phyloP scores from a whole-genome alignment of 2,797 vertebrate species.

The Sitta carolinensis region DNA sequence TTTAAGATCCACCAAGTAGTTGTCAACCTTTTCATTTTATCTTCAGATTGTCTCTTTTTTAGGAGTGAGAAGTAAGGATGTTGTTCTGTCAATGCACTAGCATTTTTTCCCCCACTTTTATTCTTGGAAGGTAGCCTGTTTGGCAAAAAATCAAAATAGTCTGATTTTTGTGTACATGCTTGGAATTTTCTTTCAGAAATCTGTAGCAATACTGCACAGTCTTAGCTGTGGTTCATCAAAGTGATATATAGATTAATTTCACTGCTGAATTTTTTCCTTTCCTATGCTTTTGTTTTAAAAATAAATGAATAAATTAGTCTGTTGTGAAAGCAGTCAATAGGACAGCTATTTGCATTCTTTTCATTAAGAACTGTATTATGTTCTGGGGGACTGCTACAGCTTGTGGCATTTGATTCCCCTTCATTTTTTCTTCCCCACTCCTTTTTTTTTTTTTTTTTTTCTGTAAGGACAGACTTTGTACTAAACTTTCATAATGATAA shows the following conservation, averaged over 20 bases:
- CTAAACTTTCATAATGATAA: background rate
- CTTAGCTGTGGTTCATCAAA: slow-evolving; percentile 16
- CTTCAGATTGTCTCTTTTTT: slow-evolving; percentile 39
- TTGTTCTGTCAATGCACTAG: slow-evolving; percentile 27
- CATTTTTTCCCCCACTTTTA: slow-evolving; percentile 58
- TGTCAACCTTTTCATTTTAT: slow-evolving; percentile 45
- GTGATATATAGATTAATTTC: background rate
- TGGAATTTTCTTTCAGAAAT: slow-evolving; percentile 50
- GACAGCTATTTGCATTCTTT: slow-evolving; percentile 2
- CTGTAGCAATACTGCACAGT: background rate
- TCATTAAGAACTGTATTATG: background rate
- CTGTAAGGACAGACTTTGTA: background rate
- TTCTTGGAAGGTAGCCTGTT: slow-evolving; percentile 65
- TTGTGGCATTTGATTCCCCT: background rate
- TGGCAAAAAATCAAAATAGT: slow-evolving; percentile 59
- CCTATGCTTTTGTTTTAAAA: background rate
- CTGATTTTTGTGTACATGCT: slow-evolving; percentile 47
- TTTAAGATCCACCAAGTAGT: background rate
- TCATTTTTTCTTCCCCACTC: background rate
- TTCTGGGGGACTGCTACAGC: background rate
- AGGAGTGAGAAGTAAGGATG: slow-evolving; percentile 22
- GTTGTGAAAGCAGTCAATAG: background rate
- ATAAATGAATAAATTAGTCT: background rate
- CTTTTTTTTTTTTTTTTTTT: background rate
- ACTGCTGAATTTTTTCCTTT: background rate